These are phyloP conservation scores for Pseudochirops corinnae DNA, from an alignment of 2,797 vertebrate genomes.

Conservation along the genomic window DNA sequence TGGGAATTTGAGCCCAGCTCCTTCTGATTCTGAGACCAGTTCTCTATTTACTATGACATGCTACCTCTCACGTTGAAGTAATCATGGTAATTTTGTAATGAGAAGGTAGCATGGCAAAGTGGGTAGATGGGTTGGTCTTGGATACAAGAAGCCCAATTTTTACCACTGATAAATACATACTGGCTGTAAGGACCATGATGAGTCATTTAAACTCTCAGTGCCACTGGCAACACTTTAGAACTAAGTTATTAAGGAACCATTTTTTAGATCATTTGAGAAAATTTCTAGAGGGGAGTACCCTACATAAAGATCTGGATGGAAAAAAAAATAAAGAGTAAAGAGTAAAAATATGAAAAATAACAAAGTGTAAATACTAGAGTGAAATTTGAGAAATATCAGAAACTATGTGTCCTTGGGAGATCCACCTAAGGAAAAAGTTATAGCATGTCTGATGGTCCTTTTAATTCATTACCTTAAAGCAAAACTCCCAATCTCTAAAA, in stretches of 20 bases:
- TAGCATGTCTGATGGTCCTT: background rate
- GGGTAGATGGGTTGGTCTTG: background rate
- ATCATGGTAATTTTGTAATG: background rate
- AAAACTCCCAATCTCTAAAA: background rate
- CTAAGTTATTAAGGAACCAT: background rate
- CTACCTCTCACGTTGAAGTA: background rate
- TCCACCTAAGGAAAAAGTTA: background rate
- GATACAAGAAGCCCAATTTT: background rate
- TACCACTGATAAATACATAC: background rate
- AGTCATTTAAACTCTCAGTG: background rate
- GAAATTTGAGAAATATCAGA: background rate
- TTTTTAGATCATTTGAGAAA: background rate
- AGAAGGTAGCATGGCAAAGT: background rate
- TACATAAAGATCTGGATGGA: background rate
- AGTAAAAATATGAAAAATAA: background rate
- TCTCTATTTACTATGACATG: background rate
- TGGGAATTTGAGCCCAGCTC: background rate
- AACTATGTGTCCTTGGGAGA: background rate
- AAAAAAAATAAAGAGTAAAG: background rate
- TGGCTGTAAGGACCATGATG: background rate
- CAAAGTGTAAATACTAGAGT: background rate
- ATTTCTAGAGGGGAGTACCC: background rate
- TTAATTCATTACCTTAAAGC: background rate
- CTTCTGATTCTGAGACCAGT: background rate
- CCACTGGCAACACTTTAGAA: background rate